phyloP scores from a whole-genome alignment of 2,797 vertebrate genomes.

The Argentina silus region DNA sequence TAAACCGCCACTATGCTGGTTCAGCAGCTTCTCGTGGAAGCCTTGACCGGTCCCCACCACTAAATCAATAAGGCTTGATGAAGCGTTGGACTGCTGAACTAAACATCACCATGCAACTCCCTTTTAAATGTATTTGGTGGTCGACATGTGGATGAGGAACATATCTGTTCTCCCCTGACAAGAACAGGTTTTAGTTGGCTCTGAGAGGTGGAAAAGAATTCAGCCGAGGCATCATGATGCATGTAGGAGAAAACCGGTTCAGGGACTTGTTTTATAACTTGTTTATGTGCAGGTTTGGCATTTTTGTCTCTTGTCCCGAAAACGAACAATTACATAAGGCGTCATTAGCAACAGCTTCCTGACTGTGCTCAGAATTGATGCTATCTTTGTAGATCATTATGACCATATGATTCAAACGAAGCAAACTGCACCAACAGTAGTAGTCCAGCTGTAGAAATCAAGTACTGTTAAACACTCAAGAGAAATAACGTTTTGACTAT shows the following conservation, averaged over 20 bases:
- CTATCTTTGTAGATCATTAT: constrained; percentile 48
- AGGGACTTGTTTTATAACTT: constrained; percentile 42
- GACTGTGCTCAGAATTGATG: constrained; percentile 1
- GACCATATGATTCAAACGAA: constrained; percentile 43
- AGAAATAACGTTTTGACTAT: constrained; percentile 31
- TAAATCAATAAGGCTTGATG: constrained; percentile 47
- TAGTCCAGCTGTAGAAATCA: constrained; percentile 44
- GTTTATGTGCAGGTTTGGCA: constrained; percentile 37
- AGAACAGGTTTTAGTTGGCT: neutral
- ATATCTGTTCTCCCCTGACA: neutral
- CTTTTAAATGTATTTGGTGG: neutral
- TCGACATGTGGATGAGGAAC: neutral
- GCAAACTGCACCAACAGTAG: constrained; percentile 36
- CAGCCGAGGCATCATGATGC: neutral
- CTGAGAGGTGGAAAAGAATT: neutral
- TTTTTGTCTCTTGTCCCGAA: constrained; percentile 30
- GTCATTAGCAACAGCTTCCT: constrained; percentile 17
- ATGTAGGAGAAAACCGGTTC: constrained; percentile 49
- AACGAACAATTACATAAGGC: constrained; percentile 46
- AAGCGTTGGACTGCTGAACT: constrained; percentile 16
- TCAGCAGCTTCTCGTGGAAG: constrained; percentile 41
- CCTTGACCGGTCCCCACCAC: constrained; percentile 25
- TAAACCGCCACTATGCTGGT: constrained; percentile 38
- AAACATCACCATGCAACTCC: neutral
- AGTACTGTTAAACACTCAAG: neutral